Base-by-base conservation (phyloP, 2,888 invertebrate species). In the Acheta domesticus region DNA sequence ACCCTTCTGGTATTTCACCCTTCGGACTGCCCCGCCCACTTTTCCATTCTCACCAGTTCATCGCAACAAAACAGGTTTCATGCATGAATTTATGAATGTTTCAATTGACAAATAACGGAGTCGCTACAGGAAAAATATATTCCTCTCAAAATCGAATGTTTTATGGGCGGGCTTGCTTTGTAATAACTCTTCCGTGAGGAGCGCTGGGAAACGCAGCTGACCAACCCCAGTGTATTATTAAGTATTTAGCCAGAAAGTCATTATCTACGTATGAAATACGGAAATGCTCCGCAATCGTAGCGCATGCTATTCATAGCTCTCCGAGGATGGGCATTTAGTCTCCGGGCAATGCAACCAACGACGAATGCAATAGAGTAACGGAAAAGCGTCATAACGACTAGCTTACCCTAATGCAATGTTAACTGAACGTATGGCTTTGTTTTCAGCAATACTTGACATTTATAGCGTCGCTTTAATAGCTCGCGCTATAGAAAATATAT, bases 1-100 rank as follows among this genome's bases (percentile, higher is more conserved):
- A 62, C 62, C 62, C 62, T 62, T 62, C 62, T 62, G 62, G 62
- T 62, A 62, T 62, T 62, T 62, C 62, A 62, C 62, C 62, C n/a
- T n/a, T 11, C 62, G 62, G 14, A 11, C 11, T 8, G 36, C 36
- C 36, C 36, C 36, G 36, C 36, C n/a, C 62, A 62, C 62, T 62
- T 62, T n/a, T n/a, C 62, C 62, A 62, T 62, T 62, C 62, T 62
- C 62, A n/a, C 62, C 62, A 62, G 62, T 62, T 62, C 62, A 62
- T 62, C 62, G 62, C 62, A 62, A 62, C 62, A 62, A 62, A 62
- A 62, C 62, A 62, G 16, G 62, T 62, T 62, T 62, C n/a, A n/a
- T 62, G 14, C 62, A 62, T 62, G 62, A 62, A 62, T 62, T 62
- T 62, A 62, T 62, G 62, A 62, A 62, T 62, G 62, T 62, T 62